Evolutionary conservation across 2,797 vertebrate genomes (phyloP).

Genomic region (Malurus splendens): DNA sequence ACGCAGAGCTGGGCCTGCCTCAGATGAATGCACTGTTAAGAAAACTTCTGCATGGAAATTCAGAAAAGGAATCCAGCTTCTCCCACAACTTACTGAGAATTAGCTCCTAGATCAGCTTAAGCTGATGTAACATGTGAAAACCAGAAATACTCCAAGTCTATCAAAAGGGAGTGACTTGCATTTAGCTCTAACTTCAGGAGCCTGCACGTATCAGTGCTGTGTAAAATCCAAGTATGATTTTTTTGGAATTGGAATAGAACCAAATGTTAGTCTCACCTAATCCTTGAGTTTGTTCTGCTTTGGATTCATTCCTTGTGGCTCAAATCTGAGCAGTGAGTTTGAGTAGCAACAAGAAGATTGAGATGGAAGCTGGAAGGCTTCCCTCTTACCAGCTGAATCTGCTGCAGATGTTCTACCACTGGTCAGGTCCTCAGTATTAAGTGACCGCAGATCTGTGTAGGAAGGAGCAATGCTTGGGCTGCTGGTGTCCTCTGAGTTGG

Average conservation of each 20-base stretch:
- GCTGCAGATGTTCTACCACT: constrained; percentile 70
- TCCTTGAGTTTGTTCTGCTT: background rate
- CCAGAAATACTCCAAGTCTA: background rate
- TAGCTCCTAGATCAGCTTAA: background rate
- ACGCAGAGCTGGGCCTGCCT: background rate
- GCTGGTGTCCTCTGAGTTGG: constrained; percentile 75
- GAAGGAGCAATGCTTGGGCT: constrained; percentile 76
- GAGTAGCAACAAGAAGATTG: background rate
- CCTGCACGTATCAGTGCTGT: background rate
- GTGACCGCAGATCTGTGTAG: constrained; percentile 75
- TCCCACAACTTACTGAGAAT: background rate
- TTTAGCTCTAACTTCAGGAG: background rate
- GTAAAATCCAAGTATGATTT: background rate
- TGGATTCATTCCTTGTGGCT: background rate
- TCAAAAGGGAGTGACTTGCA: background rate
- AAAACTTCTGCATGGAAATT: background rate
- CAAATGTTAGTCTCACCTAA: background rate
- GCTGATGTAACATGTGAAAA: background rate
- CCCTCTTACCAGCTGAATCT: constrained; percentile 77
- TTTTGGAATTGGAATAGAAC: background rate
- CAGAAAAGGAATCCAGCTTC: background rate
- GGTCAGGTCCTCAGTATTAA: constrained; percentile 69
- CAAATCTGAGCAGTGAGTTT: background rate
- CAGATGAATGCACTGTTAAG: background rate
- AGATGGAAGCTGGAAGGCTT: background rate